Percentiles rank a stretch among this genome's conserved stretches.
phyloP scores from a whole-genome alignment of 1,140 invertebrate genomes.

The Lordiphosa stackelbergi region DNA sequence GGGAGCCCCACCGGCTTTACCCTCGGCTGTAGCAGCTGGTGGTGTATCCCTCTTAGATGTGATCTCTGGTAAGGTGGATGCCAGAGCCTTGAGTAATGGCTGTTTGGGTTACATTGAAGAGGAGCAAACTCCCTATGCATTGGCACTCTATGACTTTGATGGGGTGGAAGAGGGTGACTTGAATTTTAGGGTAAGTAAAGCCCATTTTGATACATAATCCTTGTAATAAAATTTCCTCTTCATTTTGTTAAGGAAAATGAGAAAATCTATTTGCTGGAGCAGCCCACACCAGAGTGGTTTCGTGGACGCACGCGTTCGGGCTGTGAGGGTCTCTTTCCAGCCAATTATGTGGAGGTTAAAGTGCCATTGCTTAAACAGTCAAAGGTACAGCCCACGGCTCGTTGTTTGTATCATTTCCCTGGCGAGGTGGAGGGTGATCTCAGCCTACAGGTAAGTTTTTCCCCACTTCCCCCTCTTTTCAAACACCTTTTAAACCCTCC shows the following conservation, averaged over 20 bases:
- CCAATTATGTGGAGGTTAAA: constrained; percentile 86
- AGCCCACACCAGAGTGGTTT: constrained; percentile 89
- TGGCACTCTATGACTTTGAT: constrained; percentile 86
- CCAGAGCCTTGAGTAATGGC: constrained; percentile 49
- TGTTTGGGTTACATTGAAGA: constrained; percentile 42
- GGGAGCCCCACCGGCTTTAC: constrained; percentile 85
- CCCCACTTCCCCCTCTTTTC: background rate
- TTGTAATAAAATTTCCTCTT: too few relatives aligned
- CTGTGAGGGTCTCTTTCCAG: constrained; percentile 88
- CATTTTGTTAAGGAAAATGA: constrained; percentile 81
- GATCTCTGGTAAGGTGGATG: constrained; percentile 69
- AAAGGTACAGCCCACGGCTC: constrained; percentile 60
- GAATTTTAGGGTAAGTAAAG: constrained; percentile 82
- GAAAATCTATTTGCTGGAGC: constrained; percentile 82
- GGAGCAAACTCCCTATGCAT: constrained; percentile 80
- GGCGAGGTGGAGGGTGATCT: constrained; percentile 81
- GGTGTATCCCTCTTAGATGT: constrained; percentile 75
- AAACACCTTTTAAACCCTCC: background rate
- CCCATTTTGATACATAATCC: too few relatives aligned
- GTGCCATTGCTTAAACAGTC: constrained; percentile 79
- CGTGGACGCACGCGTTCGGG: constrained; percentile 82
- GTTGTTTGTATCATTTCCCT: constrained; percentile 82
- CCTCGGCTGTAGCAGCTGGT: constrained; percentile 58
- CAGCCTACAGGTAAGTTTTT: constrained; percentile 78
- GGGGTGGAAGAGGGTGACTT: constrained; percentile 85